Conservation (phyloP, 2,888 invertebrate species). For the Epinotia brunnichana region DNA sequence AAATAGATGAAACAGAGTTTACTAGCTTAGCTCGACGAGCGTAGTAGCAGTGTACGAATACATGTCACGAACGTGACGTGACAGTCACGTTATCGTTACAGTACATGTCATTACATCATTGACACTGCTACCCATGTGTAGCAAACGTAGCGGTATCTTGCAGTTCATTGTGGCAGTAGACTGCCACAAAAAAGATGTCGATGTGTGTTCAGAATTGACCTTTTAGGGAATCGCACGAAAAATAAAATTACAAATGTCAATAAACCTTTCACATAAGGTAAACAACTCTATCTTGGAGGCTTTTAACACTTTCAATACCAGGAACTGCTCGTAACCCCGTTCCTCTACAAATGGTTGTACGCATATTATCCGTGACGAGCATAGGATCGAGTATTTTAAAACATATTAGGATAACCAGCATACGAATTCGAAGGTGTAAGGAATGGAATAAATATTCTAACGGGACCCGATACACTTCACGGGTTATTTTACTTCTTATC, state of each 20-base stretch:
- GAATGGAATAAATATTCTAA: neutral
- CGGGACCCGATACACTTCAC: neutral
- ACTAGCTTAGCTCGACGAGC: neutral
- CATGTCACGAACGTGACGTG: too few relatives aligned
- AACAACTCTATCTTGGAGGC: neutral
- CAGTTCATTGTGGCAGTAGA: neutral
- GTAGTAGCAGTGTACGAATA: too few relatives aligned
- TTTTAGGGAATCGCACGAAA: slow-evolving; percentile 7
- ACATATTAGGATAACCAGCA: too few relatives aligned
- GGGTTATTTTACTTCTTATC: too few relatives aligned
- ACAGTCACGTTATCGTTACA: too few relatives aligned
- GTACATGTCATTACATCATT: too few relatives aligned
- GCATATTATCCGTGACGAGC: too few relatives aligned
- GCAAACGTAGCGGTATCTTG: too few relatives aligned
- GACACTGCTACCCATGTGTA: too few relatives aligned
- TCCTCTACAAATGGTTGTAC: too few relatives aligned
- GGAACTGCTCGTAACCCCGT: too few relatives aligned
- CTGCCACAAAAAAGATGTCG: neutral
- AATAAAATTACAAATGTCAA: slow-evolving; percentile 6
- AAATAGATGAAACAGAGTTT: neutral
- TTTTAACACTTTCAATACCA: neutral
- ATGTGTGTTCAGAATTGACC: slow-evolving; percentile 1
- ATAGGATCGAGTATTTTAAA: too few relatives aligned
- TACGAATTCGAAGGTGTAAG: neutral
- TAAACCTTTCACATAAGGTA: slow-evolving; percentile 3